phyloP scores from a whole-genome alignment of 2,888 invertebrate genomes.

The Alentia gelatinosa region DNA sequence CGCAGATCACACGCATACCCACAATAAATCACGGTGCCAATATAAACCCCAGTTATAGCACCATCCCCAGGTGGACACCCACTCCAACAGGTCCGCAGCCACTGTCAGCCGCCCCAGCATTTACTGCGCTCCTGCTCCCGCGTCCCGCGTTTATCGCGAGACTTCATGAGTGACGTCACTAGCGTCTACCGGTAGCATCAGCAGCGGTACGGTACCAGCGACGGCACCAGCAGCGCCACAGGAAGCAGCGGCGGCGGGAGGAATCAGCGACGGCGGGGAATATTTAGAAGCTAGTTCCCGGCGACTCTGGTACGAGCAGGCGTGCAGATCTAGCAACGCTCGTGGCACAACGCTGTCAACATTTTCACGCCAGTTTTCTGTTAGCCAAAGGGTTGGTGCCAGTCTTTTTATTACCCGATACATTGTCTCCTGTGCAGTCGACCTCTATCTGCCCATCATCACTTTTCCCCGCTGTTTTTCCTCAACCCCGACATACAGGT shows the following conservation, averaged over 20 bases:
- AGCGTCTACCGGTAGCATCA: not conserved
- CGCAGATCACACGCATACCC: no score
- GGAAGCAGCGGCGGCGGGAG: not conserved
- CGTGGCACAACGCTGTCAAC: slow-evolving; percentile 8
- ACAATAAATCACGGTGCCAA: no score
- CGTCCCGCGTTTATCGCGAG: not conserved
- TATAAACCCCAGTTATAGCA: no score
- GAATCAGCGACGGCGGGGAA: not conserved
- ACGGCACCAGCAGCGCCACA: not conserved
- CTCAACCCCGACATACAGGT: not conserved
- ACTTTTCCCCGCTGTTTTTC: not conserved
- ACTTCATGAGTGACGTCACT: not conserved
- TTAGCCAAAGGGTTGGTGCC: slow-evolving; percentile 10
- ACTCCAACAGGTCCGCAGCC: not conserved
- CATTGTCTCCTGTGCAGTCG: not conserved
- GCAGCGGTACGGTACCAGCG: not conserved
- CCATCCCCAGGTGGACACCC: not conserved
- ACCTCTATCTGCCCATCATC: not conserved
- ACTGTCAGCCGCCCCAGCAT: not conserved
- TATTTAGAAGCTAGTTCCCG: not conserved
- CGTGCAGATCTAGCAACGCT: not conserved
- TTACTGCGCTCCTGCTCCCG: not conserved
- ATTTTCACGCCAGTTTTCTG: slow-evolving; percentile 14
- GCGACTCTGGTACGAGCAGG: not conserved
- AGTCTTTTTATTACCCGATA: slow-evolving; percentile 11